Conservation (phyloP, 92 coral and sea anemone genomes). For the Parazoanthus darwini region DNA sequence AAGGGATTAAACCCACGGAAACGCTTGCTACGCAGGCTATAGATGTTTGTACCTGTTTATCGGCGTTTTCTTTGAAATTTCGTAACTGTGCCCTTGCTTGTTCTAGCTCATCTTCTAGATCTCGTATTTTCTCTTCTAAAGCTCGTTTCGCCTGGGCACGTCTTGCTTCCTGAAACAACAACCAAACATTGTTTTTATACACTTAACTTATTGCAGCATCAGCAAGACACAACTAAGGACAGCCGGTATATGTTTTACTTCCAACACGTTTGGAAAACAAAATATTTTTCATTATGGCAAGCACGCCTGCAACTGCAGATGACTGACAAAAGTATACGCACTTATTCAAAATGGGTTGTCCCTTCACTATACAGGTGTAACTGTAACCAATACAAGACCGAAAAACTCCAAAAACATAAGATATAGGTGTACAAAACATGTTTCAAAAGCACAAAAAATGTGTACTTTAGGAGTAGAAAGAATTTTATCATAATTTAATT, state of each 20-base stretch:
- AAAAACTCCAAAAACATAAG: background rate
- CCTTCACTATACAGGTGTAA: background rate
- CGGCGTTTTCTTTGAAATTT: constrained; percentile 49
- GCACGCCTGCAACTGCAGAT: background rate
- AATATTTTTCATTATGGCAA: background rate
- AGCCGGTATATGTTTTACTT: background rate
- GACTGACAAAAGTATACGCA: background rate
- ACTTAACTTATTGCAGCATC: background rate
- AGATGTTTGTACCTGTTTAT: constrained; percentile 56
- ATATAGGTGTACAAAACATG: too few species aligned
- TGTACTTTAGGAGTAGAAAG: background rate
- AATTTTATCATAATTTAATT: too few species aligned
- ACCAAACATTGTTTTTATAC: background rate
- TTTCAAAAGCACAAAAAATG: background rate
- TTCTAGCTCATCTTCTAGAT: constrained; percentile 72
- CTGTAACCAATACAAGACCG: background rate
- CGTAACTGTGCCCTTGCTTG: constrained; percentile 50
- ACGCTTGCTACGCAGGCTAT: too few species aligned
- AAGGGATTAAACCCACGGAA: too few species aligned
- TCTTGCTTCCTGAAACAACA: constrained; percentile 59
- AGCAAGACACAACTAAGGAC: background rate
- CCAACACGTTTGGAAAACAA: background rate
- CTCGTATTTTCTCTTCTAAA: constrained; percentile 65
- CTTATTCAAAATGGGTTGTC: background rate
- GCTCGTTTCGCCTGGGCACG: constrained; percentile 62